Evolutionary conservation across 2,113 vertebrate species (phyloP).

Genomic region (Empidonax alnorum): DNA sequence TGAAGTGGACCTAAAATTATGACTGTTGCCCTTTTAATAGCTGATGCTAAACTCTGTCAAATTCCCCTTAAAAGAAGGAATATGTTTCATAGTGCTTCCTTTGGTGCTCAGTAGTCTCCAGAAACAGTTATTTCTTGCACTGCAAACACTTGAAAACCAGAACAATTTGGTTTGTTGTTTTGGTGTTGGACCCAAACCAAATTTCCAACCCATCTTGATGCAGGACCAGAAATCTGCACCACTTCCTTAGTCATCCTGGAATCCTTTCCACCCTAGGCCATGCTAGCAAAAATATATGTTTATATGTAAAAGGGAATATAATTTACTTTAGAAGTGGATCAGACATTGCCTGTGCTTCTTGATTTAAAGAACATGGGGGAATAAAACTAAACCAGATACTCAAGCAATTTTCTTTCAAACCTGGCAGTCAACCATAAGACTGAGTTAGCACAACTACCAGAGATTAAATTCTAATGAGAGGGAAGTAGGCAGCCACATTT

Average conservation of each 20-base stretch:
- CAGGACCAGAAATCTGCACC: not conserved
- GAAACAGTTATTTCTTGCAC: not conserved
- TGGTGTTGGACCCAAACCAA: not conserved
- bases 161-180: not conserved
- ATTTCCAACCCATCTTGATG: not conserved
- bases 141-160: not conserved
- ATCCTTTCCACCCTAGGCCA: not conserved
- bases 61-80: not conserved
- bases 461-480: not conserved
- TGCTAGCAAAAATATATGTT: not conserved
- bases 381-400: not conserved
- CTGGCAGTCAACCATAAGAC: not conserved
- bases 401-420: not conserved
- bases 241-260: not conserved
- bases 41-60: not conserved
- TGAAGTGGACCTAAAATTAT: not conserved
- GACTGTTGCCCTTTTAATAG: not conserved
- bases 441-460: not conserved
- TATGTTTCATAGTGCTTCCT: not conserved
- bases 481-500: not conserved
- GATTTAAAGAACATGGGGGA: accelerated
- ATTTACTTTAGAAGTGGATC: not conserved
- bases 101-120: not conserved
- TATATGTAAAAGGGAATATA: not conserved
- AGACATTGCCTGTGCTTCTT: not conserved